phyloP scores from a whole-genome alignment of 2,113 vertebrate genomes.

The Zosterops pallidus region DNA sequence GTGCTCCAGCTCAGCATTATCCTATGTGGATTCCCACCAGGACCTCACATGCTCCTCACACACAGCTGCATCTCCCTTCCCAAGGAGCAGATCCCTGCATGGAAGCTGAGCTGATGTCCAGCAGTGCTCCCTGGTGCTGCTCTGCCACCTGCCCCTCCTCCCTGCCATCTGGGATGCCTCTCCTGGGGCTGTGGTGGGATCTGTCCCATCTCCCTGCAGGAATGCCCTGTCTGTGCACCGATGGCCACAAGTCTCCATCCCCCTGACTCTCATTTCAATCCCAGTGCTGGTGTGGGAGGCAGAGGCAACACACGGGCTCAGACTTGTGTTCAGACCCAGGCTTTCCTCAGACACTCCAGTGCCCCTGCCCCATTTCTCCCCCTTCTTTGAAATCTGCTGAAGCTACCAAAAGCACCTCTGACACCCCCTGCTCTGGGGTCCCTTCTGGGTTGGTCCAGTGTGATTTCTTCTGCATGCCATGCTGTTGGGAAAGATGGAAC shows the following conservation, averaged over 20 bases:
- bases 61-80: background rate
- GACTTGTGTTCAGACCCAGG: background rate
- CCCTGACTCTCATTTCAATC: too few relatives aligned
- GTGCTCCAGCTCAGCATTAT: background rate
- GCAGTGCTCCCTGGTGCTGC: background rate
- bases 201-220: background rate
- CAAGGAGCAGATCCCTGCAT: background rate
- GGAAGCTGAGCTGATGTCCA: background rate
- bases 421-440: background rate
- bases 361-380: background rate
- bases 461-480: background rate
- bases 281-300: background rate
- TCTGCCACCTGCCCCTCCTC: background rate
- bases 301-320: background rate
- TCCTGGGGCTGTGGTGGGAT: background rate
- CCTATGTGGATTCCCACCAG: rapidly evolving
- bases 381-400: background rate
- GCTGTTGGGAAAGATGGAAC: too few relatives aligned
- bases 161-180: background rate
- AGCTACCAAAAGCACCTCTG: background rate
- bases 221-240: background rate
- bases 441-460: rapidly evolving
- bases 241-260: background rate
- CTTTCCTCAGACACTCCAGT: background rate
- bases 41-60: background rate